Percentiles rank a stretch among this genome's conserved stretches.
phyloP scores from a whole-genome alignment of 92 coral and sea anemone genomes.

The Phenganax marumi region DNA sequence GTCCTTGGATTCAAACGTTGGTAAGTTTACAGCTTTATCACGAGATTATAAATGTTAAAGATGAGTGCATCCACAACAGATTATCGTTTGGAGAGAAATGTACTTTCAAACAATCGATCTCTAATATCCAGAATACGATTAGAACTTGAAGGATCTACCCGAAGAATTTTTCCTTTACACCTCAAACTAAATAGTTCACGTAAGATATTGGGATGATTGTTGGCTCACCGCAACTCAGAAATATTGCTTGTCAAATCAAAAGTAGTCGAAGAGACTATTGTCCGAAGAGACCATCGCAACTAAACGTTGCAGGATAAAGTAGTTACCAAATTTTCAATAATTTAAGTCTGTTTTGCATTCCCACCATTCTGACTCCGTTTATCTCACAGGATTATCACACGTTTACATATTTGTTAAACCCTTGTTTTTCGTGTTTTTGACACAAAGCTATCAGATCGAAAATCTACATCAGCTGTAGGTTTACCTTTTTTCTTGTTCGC shows the following conservation, averaged over 20 bases:
- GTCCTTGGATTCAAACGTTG: conserved; percentile 75
- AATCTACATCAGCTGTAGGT: background rate
- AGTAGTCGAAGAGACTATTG: background rate
- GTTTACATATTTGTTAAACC: background rate
- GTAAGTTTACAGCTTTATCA: conserved; percentile 59
- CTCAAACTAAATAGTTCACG: background rate
- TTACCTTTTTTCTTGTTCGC: background rate
- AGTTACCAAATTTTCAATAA: background rate
- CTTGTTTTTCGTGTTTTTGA: background rate
- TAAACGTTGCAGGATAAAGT: too few relatives aligned
- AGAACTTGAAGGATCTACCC: too few relatives aligned
- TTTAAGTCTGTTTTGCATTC: background rate
- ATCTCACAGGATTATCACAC: background rate
- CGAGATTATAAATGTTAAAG: background rate
- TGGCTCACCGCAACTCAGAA: background rate
- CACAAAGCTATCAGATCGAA: conserved; percentile 4
- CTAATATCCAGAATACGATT: too few relatives aligned
- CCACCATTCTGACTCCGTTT: background rate
- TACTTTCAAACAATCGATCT: too few relatives aligned
- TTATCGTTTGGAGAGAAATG: background rate
- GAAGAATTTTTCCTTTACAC: background rate
- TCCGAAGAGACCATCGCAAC: too few relatives aligned
- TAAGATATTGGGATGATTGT: background rate
- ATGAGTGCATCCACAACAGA: background rate
- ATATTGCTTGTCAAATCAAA: background rate